phyloP scores from a whole-genome alignment of 2,888 invertebrate genomes.

The Tridacna gigas region DNA sequence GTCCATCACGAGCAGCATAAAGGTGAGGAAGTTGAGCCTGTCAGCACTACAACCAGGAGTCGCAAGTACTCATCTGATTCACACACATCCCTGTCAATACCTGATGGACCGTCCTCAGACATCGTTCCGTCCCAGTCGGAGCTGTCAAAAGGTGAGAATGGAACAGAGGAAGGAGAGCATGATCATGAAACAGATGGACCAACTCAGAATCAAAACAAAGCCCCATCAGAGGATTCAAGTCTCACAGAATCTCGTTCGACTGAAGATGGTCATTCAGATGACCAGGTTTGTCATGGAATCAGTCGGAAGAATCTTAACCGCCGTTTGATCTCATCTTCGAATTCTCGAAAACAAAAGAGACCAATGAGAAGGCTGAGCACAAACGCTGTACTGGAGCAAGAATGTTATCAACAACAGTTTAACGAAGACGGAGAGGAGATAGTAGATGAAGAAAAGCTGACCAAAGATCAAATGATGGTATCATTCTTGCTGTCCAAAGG shows the following conservation, averaged over 20 bases:
- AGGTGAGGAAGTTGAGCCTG: conserved; percentile 62
- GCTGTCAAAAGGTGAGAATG: conserved; percentile 44
- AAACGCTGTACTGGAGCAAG: conserved; percentile 53
- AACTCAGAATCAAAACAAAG: conserved; percentile 51
- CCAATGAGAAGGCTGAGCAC: conserved; percentile 78
- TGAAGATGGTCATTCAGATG: conserved; percentile 66
- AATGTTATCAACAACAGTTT: conserved; percentile 50
- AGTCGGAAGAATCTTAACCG: conserved; percentile 77
- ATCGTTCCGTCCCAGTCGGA: conserved; percentile 35
- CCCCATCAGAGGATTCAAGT: conserved; percentile 76
- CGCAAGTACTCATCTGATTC: conserved; percentile 78
- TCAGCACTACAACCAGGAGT: conserved; percentile 72
- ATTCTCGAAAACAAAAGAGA: conserved; percentile 79
- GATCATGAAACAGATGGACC: conserved; percentile 38
- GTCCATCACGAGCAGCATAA: conserved; percentile 54
- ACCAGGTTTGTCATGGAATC: conserved; percentile 64
- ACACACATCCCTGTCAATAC: conserved; percentile 69
- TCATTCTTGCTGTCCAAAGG: conserved; percentile 77
- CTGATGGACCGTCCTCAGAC: conserved; percentile 58
- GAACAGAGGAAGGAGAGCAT: conserved; percentile 46
- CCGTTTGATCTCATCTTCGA: conserved; percentile 74
- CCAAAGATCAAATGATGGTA: conserved; percentile 75
- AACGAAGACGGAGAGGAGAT: conserved; percentile 57
- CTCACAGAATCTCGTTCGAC: conserved; percentile 76
- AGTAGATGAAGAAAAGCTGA: conserved; percentile 69